Conservation (phyloP, 2,113 vertebrate species). For the Rhinolophus sinicus region DNA sequence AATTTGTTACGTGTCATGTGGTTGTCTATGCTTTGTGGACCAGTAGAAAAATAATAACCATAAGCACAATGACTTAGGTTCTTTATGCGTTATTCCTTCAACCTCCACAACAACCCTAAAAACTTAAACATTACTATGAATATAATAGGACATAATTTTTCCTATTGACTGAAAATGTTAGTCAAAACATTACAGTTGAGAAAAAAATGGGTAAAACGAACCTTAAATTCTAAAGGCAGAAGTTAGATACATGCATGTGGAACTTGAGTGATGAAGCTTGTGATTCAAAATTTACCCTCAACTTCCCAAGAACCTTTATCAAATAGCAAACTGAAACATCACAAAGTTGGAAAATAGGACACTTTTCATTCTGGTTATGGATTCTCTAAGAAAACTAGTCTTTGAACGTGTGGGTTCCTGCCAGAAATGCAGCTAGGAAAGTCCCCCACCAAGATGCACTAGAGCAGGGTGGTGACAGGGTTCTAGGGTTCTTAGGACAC, state of each 20-base stretch:
- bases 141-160: background rate
- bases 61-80: background rate
- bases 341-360: no score
- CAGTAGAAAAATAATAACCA: background rate
- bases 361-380: background rate
- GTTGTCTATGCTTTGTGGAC: background rate
- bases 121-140: background rate
- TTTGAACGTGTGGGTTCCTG: background rate
- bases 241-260: background rate
- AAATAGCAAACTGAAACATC: no score
- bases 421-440: background rate
- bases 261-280: background rate
- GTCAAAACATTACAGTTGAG: background rate
- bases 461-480: rapidly evolving
- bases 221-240: background rate
- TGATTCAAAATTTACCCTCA: background rate
- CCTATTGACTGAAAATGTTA: background rate
- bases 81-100: background rate
- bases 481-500: rapidly evolving
- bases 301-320: background rate
- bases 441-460: no score
- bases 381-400: background rate
- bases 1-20: background rate
- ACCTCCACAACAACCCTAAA: no score
- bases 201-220: background rate